A percentile compares a stretch with the other conserved stretches of the same genome.
Evolutionary conservation across 2,797 vertebrate species (phyloP).

Genomic region (Parauchenoglanis ngamensis): DNA sequence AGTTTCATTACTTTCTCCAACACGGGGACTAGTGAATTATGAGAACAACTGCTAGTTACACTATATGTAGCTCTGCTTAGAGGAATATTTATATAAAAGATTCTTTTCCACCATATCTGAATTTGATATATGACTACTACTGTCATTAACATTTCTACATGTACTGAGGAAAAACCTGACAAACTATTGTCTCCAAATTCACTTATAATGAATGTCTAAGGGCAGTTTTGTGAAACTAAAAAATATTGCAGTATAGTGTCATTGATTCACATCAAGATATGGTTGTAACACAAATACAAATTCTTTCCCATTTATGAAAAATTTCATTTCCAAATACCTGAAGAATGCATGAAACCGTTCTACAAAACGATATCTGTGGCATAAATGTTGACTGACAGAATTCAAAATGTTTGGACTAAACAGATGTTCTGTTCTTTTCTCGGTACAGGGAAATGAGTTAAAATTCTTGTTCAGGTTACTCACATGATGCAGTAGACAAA

Average conservation of each 20-base stretch:
- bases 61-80: neutral
- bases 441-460: neutral
- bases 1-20: neutral
- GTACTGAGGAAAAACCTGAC: neutral
- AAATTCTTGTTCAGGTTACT: neutral
- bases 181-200: neutral
- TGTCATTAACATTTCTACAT: neutral
- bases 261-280: neutral
- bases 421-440: neutral
- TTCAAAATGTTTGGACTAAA: neutral
- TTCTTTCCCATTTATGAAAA: neutral
- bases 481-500: neutral
- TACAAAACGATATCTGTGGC: neutral
- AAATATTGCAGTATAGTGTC: neutral
- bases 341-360: neutral
- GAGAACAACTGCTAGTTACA: neutral
- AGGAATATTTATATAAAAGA: neutral
- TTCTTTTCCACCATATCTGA: neutral
- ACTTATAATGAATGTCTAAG: neutral
- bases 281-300: neutral
- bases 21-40: neutral
- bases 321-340: neutral
- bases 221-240: neutral
- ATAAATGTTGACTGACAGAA: neutral
- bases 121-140: neutral